phyloP scores from a whole-genome alignment of 2,113 vertebrate species.

The Hippocampus comes region DNA sequence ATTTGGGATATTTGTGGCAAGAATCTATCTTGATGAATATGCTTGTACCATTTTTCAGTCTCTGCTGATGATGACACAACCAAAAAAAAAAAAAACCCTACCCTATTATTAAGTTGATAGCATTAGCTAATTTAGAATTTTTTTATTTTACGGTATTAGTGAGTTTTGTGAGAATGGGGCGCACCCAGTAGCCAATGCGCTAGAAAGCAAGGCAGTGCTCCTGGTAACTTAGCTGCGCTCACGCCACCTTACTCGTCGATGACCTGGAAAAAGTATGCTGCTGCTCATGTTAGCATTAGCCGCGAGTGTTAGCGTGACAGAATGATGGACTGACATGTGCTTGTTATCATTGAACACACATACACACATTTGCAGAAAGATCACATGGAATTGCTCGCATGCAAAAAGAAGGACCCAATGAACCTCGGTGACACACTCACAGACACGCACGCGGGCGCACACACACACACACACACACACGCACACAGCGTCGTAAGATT shows the following conservation, averaged over 20 bases:
- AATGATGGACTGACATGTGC: slow-evolving; percentile 1
- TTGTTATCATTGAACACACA: neutral
- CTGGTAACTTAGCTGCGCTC: no score
- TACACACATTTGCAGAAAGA: slow-evolving; percentile 7
- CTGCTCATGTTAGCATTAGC: neutral
- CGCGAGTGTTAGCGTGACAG: neutral
- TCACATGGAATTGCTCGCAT: slow-evolving; percentile 1
- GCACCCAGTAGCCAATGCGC: no score
- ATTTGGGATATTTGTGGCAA: no score
- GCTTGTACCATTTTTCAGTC: no score
- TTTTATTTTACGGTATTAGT: no score
- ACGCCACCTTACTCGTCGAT: neutral
- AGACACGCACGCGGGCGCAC: slow-evolving; percentile 13
- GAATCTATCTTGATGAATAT: no score
- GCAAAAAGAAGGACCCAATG: slow-evolving; percentile 11
- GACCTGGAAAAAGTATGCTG: neutral
- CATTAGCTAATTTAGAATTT: no score
- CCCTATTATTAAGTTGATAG: no score
- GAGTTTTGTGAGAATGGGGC: no score
- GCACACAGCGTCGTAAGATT: slow-evolving; percentile 33
- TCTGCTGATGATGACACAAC: no score
- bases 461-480: slow-evolving; percentile 28
- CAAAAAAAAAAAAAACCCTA: no score
- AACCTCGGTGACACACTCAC: slow-evolving; percentile 8
- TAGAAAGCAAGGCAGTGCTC: no score